Evolutionary conservation across 2,797 vertebrate genomes (phyloP).

Genomic region (Smutsia gigantea): DNA sequence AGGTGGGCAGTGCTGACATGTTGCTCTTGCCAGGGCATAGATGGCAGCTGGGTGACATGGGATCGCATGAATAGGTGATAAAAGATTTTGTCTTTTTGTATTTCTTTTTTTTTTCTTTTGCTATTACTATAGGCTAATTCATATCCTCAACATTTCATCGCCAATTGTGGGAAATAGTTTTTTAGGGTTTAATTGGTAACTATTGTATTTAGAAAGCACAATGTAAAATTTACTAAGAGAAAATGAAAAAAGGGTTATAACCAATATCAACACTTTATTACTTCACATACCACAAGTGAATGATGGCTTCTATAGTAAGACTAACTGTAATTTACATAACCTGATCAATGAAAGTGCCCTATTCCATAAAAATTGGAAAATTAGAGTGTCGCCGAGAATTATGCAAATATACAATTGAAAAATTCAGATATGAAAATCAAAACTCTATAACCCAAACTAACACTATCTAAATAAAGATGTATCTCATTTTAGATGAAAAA

Average conservation of each 20-base stretch:
- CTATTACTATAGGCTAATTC: not conserved
- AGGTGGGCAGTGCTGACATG: not conserved
- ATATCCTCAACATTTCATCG: not conserved
- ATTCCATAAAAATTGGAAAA: not conserved
- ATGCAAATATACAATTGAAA: not conserved
- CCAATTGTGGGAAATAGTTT: not conserved
- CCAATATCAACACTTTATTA: not conserved
- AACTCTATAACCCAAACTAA: not conserved
- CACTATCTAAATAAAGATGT: not conserved
- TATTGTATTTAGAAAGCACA: not conserved
- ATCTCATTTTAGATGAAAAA: not conserved
- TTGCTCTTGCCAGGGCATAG: fast-evolving
- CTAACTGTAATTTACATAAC: not conserved
- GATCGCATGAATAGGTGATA: not conserved
- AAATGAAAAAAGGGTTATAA: not conserved
- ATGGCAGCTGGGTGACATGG: not conserved
- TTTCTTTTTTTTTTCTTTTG: too few relatives aligned
- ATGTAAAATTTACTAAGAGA: not conserved
- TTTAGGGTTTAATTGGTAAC: not conserved
- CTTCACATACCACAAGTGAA: not conserved
- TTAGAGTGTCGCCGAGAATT: not conserved
- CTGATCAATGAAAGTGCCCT: not conserved
- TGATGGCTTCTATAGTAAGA: not conserved
- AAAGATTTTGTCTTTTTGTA: not conserved
- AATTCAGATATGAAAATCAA: not conserved